Evolutionary conservation across 2,113 vertebrate genomes (phyloP), one percentile per base, ranked within the genome.

Genomic region (Tyrannus savana): DNA sequence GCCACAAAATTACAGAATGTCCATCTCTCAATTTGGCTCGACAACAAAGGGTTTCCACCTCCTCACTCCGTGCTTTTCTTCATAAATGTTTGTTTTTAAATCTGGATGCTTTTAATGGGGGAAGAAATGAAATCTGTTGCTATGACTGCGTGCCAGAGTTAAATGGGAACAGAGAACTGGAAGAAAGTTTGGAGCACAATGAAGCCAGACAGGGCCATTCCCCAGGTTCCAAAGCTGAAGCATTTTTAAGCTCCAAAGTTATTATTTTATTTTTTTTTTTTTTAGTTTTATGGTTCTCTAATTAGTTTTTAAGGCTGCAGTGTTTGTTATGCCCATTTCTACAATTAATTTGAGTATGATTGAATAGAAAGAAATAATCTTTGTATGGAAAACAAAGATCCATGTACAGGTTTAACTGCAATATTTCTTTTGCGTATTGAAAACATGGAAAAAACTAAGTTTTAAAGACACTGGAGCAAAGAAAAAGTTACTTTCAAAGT

Each of bases 1-100:
- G 94, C 67, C 74, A 86, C 91, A 89, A 98, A 98, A 97, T 97
- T 97, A 96, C 82, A 95, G 53, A 83, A 79, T 69, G 92, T 84
- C 74, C 88, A 84, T 85, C 79, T 93, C 92, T 93, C 93, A 37
- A 46, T 94, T 93, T 97, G 87, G 93, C 84, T 96, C 39, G 37
- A 64, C 84, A 96, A 95, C 95, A 97, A 97, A 96, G 79, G 68
- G 69, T 75, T 97, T 96, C 93, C 60, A 97, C 97, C 86, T 95
- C 46, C 93, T 91, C 68, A 6, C 89, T 71, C 56, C 47, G 9
- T 10, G 59, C 64, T 41, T 41, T 41, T 95, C 96, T 84, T 58
- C 52, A 56, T 85, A 37, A 37, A 31, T 72, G 82, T 97, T 96
- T 79, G 78, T 88, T 96, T 96, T 90, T 74, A 67, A 95, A 83